phyloP scores from a whole-genome alignment of 2,888 invertebrate genomes.

The Leptinotarsa tumamoca region DNA sequence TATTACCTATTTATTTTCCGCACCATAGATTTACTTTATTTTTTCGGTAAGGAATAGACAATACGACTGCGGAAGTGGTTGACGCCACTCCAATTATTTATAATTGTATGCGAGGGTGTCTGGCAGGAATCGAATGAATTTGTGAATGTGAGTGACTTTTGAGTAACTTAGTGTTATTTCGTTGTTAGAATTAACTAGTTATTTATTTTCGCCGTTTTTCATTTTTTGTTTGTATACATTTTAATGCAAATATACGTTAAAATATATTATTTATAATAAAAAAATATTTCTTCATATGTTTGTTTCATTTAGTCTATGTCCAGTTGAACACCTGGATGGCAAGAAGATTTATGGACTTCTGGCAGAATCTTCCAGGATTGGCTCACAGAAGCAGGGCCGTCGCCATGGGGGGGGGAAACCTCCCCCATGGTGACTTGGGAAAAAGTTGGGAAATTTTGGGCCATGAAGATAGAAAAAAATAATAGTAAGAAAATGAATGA shows the following conservation, averaged over 20 bases:
- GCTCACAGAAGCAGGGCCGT: no score
- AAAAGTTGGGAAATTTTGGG: no score
- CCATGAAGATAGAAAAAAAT: no score
- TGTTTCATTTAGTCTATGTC: not conserved
- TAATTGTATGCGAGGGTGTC: constrained; percentile 18
- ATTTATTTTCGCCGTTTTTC: constrained; percentile 10
- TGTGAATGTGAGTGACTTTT: constrained; percentile 9
- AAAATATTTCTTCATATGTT: not conserved
- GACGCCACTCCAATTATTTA: constrained; percentile 31
- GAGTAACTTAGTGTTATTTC: constrained; percentile 7
- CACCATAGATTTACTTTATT: constrained; percentile 14
- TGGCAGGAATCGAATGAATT: constrained; percentile 6
- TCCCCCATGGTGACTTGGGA: no score
- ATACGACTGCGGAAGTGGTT: constrained; percentile 31
- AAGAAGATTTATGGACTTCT: no score
- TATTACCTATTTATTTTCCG: constrained; percentile 26
- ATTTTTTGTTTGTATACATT: constrained; percentile 16
- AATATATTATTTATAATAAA: constrained; percentile 16
- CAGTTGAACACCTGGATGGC: no score
- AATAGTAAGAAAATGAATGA: no score
- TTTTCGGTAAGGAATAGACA: constrained; percentile 27
- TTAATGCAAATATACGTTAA: constrained; percentile 9
- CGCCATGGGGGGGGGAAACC: no score
- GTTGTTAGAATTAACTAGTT: constrained; percentile 19
- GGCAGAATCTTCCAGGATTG: no score